phyloP scores from a whole-genome alignment of 2,888 invertebrate species.

The Mythimna vitellina region DNA sequence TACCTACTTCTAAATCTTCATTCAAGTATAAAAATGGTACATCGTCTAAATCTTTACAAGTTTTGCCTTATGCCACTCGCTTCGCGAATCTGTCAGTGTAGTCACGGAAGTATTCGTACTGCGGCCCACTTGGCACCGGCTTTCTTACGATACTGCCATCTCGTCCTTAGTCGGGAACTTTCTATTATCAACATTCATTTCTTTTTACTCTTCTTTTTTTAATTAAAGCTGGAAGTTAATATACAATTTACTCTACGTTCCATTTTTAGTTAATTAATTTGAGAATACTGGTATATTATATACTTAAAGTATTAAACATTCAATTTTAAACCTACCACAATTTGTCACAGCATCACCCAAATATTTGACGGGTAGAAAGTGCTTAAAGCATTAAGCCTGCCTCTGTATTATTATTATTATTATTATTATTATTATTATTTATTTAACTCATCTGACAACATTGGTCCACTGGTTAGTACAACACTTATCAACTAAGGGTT shows the following conservation, averaged over 20 bases:
- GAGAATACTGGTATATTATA: too few species aligned
- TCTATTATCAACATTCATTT: conserved; percentile 40
- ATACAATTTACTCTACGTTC: neutral
- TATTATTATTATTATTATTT: too few species aligned
- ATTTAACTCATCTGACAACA: too few species aligned
- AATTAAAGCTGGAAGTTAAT: neutral
- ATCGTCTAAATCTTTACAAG: neutral
- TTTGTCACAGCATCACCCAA: too few species aligned
- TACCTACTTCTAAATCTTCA: neutral
- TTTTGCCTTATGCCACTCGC: neutral
- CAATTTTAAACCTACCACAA: too few species aligned
- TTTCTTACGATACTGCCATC: conserved; percentile 38
- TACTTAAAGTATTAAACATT: too few species aligned
- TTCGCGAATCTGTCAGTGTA: conserved; percentile 35
- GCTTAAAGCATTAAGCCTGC: too few species aligned
- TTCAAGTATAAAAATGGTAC: neutral
- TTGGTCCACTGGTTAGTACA: too few species aligned
- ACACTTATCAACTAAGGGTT: too few species aligned
- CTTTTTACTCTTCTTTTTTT: conserved; percentile 10
- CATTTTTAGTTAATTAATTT: too few species aligned
- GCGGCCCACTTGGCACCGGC: conserved; percentile 59
- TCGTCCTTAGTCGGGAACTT: conserved; percentile 49
- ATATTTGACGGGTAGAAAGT: too few species aligned
- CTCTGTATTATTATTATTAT: too few species aligned
- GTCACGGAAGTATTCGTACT: conserved; percentile 9